These are phyloP conservation scores for Poeciliopsis infans DNA, from an alignment of 2,797 vertebrate genomes.

Conservation along the genomic window DNA sequence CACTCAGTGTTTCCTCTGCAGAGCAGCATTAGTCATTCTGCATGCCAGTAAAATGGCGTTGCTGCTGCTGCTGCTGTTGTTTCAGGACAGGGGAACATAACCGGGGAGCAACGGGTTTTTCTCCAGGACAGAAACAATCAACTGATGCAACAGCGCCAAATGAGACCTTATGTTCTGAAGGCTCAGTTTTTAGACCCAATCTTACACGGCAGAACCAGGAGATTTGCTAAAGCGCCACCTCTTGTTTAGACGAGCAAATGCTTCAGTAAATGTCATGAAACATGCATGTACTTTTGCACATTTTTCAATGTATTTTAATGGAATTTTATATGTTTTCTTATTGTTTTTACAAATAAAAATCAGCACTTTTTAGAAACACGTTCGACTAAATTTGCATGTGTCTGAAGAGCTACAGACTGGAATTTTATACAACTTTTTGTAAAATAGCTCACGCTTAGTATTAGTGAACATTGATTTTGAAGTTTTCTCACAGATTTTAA, in stretches of 20 bases:
- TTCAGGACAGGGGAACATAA: conserved; percentile 23
- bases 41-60: conserved; percentile 59
- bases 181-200: not conserved
- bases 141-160: too few relatives aligned
- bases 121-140: not conserved
- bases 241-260: not conserved
- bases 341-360: not conserved
- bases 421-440: not conserved
- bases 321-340: not conserved
- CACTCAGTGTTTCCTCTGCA: conserved; percentile 39
- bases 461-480: not conserved
- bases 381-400: not conserved
- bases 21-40: conserved; percentile 68
- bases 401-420: not conserved
- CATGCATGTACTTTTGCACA: not conserved
- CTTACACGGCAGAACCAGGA: not conserved
- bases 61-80: conserved; percentile 21
- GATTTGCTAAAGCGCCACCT: conserved; percentile 3
- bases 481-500: not conserved
- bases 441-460: not conserved
- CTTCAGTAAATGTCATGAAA: not conserved
- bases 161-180: not conserved
- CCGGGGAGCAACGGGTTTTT: not conserved
- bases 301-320: not conserved
- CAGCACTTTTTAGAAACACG: not conserved